These are phyloP conservation scores for Imbricaverruca yamaguchii DNA, from an alignment of 2,888 invertebrate genomes.

Conservation along the genomic window DNA sequence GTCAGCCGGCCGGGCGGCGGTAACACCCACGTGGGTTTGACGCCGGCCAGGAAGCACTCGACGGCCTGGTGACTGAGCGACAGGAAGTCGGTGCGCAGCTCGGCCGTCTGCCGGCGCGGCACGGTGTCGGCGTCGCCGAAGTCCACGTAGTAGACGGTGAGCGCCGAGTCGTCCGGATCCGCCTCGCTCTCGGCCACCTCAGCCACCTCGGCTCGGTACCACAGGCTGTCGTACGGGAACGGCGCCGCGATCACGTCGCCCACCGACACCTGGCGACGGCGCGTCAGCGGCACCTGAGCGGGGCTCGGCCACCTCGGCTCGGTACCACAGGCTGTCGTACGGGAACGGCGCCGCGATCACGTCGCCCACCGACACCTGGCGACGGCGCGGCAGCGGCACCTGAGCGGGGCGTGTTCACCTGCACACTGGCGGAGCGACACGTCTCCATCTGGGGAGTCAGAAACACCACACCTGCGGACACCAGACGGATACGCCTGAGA, in stretches of 20 bases:
- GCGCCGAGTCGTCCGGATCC: constrained; percentile 52
- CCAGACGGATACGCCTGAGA: no score
- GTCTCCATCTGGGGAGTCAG: no score
- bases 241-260: constrained; percentile 80
- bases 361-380: constrained; percentile 59
- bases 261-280: constrained; percentile 47
- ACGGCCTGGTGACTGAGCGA: constrained; percentile 72
- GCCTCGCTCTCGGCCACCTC: constrained; percentile 48
- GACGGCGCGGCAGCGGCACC: not conserved
- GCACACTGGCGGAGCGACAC: no score
- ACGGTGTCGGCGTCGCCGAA: constrained; percentile 75
- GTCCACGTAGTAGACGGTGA: constrained; percentile 73
- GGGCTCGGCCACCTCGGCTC: constrained; percentile 58
- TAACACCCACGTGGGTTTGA: constrained; percentile 51
- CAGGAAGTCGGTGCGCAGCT: constrained; percentile 66
- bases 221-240: constrained; percentile 65
- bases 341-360: constrained; percentile 75
- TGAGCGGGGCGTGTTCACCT: no score
- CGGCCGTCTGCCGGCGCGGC: constrained; percentile 57
- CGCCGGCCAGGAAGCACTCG: constrained; percentile 71
- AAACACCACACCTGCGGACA: no score
- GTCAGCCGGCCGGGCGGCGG: no score
- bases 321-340: constrained; percentile 70
- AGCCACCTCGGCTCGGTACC: constrained; percentile 66
- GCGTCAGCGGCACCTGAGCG: not conserved